phyloP scores from a whole-genome alignment of 1,140 invertebrate species.

The Zaprionus africanus region DNA sequence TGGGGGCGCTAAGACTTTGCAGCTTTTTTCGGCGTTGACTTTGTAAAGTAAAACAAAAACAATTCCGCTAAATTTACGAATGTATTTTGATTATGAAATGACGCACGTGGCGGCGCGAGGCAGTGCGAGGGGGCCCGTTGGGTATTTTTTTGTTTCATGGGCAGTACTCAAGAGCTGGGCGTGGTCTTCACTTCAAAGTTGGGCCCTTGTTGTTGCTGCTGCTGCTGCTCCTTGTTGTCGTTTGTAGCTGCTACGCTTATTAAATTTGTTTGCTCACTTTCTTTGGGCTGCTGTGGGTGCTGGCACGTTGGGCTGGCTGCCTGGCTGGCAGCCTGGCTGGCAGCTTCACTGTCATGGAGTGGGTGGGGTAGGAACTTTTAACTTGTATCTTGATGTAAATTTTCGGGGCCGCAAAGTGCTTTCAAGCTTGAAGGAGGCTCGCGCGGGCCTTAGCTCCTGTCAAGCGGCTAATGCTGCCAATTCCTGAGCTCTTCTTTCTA shows the following conservation, averaged over 20 bases:
- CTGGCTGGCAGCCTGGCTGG: too few relatives aligned
- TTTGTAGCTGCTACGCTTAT: conserved; percentile 46
- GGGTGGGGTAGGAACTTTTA: conserved; percentile 11
- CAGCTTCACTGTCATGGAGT: too few relatives aligned
- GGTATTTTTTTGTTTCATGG: conserved; percentile 7
- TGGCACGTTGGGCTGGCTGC: not conserved
- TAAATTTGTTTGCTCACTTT: conserved; percentile 52
- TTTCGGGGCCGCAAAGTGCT: conserved; percentile 18
- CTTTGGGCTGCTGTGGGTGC: conserved; percentile 27
- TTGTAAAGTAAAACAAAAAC: conserved; percentile 40
- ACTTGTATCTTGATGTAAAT: conserved; percentile 28
- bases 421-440: conserved; percentile 30
- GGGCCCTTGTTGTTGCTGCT: conserved; percentile 15
- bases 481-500: conserved; percentile 6
- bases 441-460: not conserved
- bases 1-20: conserved; percentile 9
- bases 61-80: conserved; percentile 53
- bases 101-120: conserved; percentile 19
- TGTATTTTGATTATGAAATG: conserved; percentile 55
- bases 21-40: conserved; percentile 35
- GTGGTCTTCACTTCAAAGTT: conserved; percentile 41
- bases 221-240: conserved; percentile 11
- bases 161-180: conserved; percentile 24
- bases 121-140: not conserved
- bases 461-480: conserved; percentile 11